Evolutionary conservation across 2,797 vertebrate genomes (phyloP), one percentile per base, ranked within the genome.

Genomic region (Cyprinodon diabolis): DNA sequence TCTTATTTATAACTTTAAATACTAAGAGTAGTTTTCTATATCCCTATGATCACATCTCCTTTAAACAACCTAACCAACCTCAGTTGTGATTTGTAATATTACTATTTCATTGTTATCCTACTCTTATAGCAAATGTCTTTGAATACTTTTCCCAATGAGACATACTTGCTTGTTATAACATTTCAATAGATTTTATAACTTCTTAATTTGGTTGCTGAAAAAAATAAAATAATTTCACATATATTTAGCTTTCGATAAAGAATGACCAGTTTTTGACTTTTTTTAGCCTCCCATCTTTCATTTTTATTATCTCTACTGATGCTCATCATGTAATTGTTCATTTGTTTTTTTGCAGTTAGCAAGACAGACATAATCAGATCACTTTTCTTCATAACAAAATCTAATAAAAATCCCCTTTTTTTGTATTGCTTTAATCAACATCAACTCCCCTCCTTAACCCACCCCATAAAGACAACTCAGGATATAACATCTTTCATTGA

Each of bases 401-500:
- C 19, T 6, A 17, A 30, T 0, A 12, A 11, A 63, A 7, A 62
- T 19, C 19, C 40, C 37, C 3, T 17, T 21, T 65, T 63, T 37
- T 45, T 63, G 43, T 45, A 65, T 45, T 45, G 40, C 37, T 65
- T n/a, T n/a, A 63, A n/a, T 45, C 45, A 45, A 45, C 62, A 63
- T 63, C 12, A 45, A 65, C 40, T 23, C 10, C 23, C 23, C n/a
- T 43, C 40, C 6, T 43, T 8, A 43, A 43, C 40, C 40, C 40
- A 43, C 12, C n/a, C 5, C 40, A 47, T 65, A 14, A 45, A 65
- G 40, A 65, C n/a, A 56, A 37, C 23, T 69, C 52, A 56, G 57
- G 45, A 78, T 43, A 6, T 40, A 73, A 80, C 15, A 82, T 66
- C 60, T 66, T 71, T 72, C 81, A 78, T 48, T 84, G 75, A 84